Evolutionary conservation across 1,140 invertebrate genomes (phyloP).

Genomic region (Yoshiicerus persimilis): DNA sequence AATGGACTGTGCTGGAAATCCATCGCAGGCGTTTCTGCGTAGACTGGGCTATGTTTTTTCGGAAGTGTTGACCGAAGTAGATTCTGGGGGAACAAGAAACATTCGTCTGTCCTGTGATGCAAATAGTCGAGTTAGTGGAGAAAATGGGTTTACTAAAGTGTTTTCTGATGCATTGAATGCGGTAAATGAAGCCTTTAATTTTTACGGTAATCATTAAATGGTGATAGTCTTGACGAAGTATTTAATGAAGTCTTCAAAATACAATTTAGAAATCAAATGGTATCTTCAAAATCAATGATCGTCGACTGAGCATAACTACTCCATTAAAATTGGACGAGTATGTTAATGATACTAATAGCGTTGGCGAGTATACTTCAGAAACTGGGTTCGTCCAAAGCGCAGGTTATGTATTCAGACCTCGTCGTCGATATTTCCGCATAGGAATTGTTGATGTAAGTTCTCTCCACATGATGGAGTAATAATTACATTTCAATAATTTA

Average conservation of each 20-base stretch:
- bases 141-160: neutral
- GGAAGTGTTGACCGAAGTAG: slow-evolving; percentile 17
- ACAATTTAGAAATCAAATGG: slow-evolving; percentile 35
- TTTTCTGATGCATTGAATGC: slow-evolving; percentile 12
- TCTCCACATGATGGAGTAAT: neutral
- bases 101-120: neutral
- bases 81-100: neutral
- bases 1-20: neutral
- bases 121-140: neutral
- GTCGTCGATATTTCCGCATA: slow-evolving; percentile 48
- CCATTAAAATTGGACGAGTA: slow-evolving; percentile 31
- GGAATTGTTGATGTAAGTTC: slow-evolving; percentile 48
- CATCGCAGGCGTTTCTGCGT: slow-evolving; percentile 25
- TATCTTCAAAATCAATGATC: neutral
- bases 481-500: neutral
- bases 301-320: neutral
- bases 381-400: slow-evolving; percentile 24
- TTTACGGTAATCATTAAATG: too few species aligned
- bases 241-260: neutral
- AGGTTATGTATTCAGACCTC: neutral
- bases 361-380: slow-evolving; percentile 39
- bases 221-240: neutral
- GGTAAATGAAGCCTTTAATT: neutral
- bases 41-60: slow-evolving; percentile 40
- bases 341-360: slow-evolving; percentile 33